A percentile compares a stretch with the other conserved stretches of the same genome.
Conservation (phyloP, 2,888 invertebrate genomes). For the Tinea semifulvella region DNA sequence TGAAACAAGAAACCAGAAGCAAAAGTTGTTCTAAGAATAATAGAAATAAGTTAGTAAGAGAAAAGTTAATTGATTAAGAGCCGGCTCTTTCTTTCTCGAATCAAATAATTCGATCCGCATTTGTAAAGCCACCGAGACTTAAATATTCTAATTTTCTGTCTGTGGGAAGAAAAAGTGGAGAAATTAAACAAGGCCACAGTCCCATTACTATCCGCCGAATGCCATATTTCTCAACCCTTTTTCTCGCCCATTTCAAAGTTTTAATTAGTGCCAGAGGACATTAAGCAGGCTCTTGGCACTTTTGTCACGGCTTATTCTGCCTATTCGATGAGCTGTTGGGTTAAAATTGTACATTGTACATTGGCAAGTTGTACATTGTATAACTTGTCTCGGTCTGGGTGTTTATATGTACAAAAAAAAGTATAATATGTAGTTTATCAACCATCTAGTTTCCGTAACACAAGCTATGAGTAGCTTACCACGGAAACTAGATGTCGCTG, state of each 20-base stretch:
- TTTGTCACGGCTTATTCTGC: constrained; percentile 29
- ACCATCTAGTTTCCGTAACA: no score
- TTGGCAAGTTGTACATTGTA: no score
- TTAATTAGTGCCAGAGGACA: constrained; percentile 65
- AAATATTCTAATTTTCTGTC: constrained; percentile 36
- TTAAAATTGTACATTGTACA: no score
- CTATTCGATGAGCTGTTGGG: constrained; percentile 11
- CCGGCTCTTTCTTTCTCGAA: not conserved
- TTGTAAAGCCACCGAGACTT: constrained; percentile 21
- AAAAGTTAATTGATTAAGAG: constrained; percentile 12
- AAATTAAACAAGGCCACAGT: constrained; percentile 47
- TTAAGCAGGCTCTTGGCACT: constrained; percentile 50
- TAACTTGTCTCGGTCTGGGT: no score
- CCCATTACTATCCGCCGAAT: constrained; percentile 53
- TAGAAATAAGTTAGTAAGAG: no score
- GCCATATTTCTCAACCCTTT: constrained; percentile 62
- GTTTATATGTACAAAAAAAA: no score
- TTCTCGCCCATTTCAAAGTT: constrained; percentile 55
- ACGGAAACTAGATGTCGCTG: no score
- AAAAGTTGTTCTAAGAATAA: no score
- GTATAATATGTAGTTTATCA: no score
- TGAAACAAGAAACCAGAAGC: no score
- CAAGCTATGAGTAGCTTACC: no score
- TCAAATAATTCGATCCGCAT: constrained; percentile 10
- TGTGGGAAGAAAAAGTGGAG: constrained; percentile 42